phyloP scores from a whole-genome alignment of 2,888 invertebrate genomes.

The Lottia gigantea region DNA sequence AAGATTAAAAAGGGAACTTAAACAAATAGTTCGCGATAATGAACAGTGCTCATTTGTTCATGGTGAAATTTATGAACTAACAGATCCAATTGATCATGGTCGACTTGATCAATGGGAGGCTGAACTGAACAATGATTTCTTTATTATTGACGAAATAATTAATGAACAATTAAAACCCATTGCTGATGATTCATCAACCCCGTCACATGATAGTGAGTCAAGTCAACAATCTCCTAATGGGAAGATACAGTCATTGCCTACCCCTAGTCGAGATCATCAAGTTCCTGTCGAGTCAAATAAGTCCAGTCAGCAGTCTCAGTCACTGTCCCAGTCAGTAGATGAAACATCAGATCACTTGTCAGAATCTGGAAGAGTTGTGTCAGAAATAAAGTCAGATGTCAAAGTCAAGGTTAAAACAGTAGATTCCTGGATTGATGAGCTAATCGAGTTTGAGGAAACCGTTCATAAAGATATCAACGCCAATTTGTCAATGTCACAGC shows the following conservation, averaged over 20 bases:
- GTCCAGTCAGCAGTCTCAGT: too few relatives aligned
- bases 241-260: too few relatives aligned
- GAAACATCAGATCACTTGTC: too few relatives aligned
- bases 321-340: too few relatives aligned
- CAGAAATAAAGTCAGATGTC: not conserved
- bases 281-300: too few relatives aligned
- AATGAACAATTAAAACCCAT: not conserved
- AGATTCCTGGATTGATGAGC: conserved; percentile 17
- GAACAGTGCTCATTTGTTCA: conserved; percentile 5
- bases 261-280: too few relatives aligned
- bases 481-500: not conserved
- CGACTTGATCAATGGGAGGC: not conserved
- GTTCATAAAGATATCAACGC: not conserved
- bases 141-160: not conserved
- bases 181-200: too few relatives aligned
- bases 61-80: not conserved
- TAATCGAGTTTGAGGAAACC: conserved; percentile 8
- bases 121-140: not conserved
- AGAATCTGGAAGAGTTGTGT: too few relatives aligned
- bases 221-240: too few relatives aligned
- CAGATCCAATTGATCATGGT: not conserved
- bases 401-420: not conserved
- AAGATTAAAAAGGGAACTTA: not conserved
- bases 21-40: not conserved
- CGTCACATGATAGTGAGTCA: too few relatives aligned